A percentile compares a stretch with the other conserved stretches of the same genome.
Conservation (phyloP, 2,797 vertebrate species). For the Hylomyscus alleni region DNA sequence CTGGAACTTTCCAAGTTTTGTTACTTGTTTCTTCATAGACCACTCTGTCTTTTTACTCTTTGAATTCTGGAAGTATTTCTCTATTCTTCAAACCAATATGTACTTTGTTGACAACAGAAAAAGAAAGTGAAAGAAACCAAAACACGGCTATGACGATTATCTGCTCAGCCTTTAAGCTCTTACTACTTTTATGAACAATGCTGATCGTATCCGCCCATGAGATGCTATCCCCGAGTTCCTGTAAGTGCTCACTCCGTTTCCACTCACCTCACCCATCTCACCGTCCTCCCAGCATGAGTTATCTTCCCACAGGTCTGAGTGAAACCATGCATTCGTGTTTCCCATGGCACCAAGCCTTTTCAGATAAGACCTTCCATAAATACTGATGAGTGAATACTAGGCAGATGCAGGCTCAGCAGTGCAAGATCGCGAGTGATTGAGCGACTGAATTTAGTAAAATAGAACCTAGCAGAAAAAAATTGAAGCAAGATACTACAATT, state of each 20-base stretch:
- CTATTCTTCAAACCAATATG: background rate
- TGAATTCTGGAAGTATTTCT: constrained; percentile 24
- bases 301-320: background rate
- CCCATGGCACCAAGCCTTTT: background rate
- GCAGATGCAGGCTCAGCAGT: background rate
- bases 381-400: background rate
- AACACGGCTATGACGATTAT: background rate
- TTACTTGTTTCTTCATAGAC: background rate
- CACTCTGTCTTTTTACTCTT: background rate
- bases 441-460: constrained; percentile 8
- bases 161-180: background rate
- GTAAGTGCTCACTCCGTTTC: background rate
- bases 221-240: background rate
- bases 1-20: background rate
- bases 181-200: background rate
- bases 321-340: background rate
- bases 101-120: constrained; percentile 8
- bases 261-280: background rate
- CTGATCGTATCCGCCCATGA: background rate
- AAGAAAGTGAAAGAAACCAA: constrained; percentile 63
- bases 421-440: background rate
- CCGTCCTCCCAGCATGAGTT: background rate
- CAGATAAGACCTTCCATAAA: background rate
- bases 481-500: background rate
- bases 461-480: background rate